Evolutionary conservation across 1,140 invertebrate genomes (phyloP), one percentile per base, ranked within the genome.

Genomic region (Melipona quadrifasciata): DNA sequence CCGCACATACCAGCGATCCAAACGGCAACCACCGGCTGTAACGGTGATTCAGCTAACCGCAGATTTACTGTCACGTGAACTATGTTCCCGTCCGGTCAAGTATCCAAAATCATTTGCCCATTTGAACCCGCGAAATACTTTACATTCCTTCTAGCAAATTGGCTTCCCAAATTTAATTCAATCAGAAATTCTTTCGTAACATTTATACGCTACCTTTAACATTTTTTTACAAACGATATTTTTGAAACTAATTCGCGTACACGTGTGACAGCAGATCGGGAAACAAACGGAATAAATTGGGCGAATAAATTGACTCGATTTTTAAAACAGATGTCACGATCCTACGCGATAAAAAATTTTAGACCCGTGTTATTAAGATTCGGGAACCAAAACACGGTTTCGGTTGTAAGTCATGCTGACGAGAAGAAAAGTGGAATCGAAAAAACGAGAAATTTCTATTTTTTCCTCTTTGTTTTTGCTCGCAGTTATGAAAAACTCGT

Each of bases 1-100:
- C 81, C 58, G 39, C 79, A 39, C 77, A 84, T 86, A 70, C 75
- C 81, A 70, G 68, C 82, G 80, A 89, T 89, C 82, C 74, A 90
- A 90, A 87, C 80, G 31, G 85, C 75, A 68, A 84, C 79, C 81
- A 75, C 79, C 74, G 79, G 70, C 80, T 85, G 81, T 75, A 80
- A 83, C 82, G 75, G 79, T 80, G 87, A 89, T 89, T 87, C 86
- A 77, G 76, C 71, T 82, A 64, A 87, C 85, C 82, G 21, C 85
- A 85, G 86, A 90, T 89, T 90, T 89, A 90, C 85, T 82, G 85
- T 82, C 87, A 81, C 87, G 61, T 80, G 68, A 79, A 78, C 78
- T 55, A 81, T 68, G 77, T 71, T 83, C 87, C 73, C 74, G 64
- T 76, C 64, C 47, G 47, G 68, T 71, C 47, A 55, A 84, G 55